Conservation (phyloP, 2,797 vertebrate species). For the Thalassophryne amazonica region DNA sequence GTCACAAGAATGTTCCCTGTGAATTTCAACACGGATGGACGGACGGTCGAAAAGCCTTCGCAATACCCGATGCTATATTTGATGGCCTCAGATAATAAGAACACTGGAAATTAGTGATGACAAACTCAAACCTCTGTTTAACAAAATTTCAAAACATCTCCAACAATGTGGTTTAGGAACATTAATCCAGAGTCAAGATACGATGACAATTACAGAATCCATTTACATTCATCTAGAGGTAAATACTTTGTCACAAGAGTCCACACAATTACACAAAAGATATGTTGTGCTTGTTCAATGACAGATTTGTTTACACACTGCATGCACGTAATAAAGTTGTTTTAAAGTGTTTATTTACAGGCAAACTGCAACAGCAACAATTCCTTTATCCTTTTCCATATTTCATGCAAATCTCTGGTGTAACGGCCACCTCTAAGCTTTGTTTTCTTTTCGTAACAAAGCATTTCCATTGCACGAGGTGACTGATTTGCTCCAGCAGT, state of each 20-base stretch:
- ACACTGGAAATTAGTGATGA: no score
- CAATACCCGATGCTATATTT: no score
- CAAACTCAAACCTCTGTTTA: no score
- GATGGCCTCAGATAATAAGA: no score
- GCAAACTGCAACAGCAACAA: conserved; percentile 5
- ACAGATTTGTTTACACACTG: conserved; percentile 8
- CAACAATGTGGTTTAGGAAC: no score
- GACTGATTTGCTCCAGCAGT: conserved; percentile 58
- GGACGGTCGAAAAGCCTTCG: no score
- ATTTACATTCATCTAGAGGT: conserved; percentile 58
- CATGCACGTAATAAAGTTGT: neutral
- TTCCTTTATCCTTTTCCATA: conserved; percentile 8
- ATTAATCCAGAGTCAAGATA: conserved; percentile 6
- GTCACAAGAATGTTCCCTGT: no score
- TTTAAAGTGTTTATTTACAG: conserved; percentile 32
- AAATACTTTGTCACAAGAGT: conserved; percentile 68
- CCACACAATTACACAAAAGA: conserved; percentile 6
- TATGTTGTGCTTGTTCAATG: conserved; percentile 13
- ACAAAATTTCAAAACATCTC: no score
- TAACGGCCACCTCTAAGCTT: conserved; percentile 11
- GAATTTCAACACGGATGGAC: no score
- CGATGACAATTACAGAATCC: conserved; percentile 61
- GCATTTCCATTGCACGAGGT: conserved; percentile 74
- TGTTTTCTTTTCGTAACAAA: conserved; percentile 42
- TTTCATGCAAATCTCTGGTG: conserved; percentile 52